These are phyloP conservation scores for Epicauta chinensis DNA, from an alignment of 1,140 invertebrate species.

Conservation along the genomic window DNA sequence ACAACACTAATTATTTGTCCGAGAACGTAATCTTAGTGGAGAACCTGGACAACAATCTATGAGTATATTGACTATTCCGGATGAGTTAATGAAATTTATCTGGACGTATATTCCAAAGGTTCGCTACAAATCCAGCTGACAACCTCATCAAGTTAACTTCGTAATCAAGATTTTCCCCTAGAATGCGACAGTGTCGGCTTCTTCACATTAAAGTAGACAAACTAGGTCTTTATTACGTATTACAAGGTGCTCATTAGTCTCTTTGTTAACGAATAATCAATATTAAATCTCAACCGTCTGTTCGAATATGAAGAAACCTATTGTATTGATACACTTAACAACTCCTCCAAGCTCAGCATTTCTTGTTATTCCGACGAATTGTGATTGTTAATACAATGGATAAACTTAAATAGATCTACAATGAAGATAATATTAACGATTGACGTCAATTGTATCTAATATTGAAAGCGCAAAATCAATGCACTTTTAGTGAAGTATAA, in stretches of 20 bases:
- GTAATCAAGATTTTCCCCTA: conserved; percentile 15
- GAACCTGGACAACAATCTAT: conserved; percentile 7
- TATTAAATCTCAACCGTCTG: conserved; percentile 7
- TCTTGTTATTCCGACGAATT: conserved; percentile 8
- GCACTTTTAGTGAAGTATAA: conserved; percentile 18
- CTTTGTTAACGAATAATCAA: conserved; percentile 15
- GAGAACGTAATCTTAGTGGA: conserved; percentile 3
- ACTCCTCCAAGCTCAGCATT: background rate
- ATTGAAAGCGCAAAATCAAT: no score
- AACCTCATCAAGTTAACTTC: conserved; percentile 11
- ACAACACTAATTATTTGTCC: conserved; percentile 12
- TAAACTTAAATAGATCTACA: no score
- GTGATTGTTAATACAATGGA: no score
- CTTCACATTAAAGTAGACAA: conserved; percentile 8
- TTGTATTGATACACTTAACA: no score
- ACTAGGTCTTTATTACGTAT: conserved; percentile 10
- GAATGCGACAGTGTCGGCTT: conserved; percentile 10
- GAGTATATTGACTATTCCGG: conserved; percentile 13
- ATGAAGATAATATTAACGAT: no score
- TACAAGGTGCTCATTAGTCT: conserved; percentile 12
- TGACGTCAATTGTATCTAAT: conserved; percentile 7
- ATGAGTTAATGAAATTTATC: conserved; percentile 15
- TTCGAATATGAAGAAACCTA: no score
- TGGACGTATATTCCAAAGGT: conserved; percentile 12
- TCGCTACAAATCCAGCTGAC: conserved; percentile 10